phyloP scores from a whole-genome alignment of 1,140 invertebrate species.

The Drosophila nigrodunni region DNA sequence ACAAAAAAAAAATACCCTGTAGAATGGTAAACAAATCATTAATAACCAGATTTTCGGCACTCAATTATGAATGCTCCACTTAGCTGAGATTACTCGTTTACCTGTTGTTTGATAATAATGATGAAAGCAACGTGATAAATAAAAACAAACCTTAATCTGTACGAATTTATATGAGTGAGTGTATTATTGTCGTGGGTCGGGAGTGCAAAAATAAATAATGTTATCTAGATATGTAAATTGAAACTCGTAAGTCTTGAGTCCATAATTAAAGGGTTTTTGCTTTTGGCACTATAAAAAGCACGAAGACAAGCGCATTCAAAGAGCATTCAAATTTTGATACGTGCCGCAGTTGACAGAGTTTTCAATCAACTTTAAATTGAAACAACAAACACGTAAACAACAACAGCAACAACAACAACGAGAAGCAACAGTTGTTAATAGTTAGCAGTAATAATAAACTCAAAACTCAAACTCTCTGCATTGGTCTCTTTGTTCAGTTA shows the following conservation, averaged over 20 bases:
- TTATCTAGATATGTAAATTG: slow-evolving; percentile 4
- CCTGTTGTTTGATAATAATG: slow-evolving; percentile 1
- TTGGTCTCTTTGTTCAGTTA: slow-evolving; percentile 28
- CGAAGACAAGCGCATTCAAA: slow-evolving; percentile 27
- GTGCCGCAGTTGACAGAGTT: slow-evolving; percentile 52
- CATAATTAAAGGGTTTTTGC: slow-evolving; percentile 15
- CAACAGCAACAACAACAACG: not conserved
- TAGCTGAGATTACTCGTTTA: not conserved
- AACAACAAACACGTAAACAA: slow-evolving; percentile 61
- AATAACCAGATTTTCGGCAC: not conserved
- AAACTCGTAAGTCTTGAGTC: slow-evolving; percentile 6
- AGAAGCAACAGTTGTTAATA: too few relatives aligned
- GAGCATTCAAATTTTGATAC: slow-evolving; percentile 52
- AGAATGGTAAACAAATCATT: not conserved
- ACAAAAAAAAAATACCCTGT: not conserved
- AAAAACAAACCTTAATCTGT: slow-evolving; percentile 35
- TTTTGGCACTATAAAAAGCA: slow-evolving; percentile 56
- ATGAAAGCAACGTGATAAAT: slow-evolving; percentile 13
- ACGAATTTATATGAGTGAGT: not conserved
- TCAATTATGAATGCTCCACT: slow-evolving; percentile 8
- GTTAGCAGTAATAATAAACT: too few relatives aligned
- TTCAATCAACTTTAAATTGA: slow-evolving; percentile 65
- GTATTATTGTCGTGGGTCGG: slow-evolving; percentile 37
- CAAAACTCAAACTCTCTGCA: slow-evolving; percentile 15
- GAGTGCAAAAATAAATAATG: slow-evolving; percentile 8